Evolutionary conservation across 1,140 invertebrate genomes (phyloP), one percentile per base, ranked within the genome.

Genomic region (Trichomalopsis sarcophagae): DNA sequence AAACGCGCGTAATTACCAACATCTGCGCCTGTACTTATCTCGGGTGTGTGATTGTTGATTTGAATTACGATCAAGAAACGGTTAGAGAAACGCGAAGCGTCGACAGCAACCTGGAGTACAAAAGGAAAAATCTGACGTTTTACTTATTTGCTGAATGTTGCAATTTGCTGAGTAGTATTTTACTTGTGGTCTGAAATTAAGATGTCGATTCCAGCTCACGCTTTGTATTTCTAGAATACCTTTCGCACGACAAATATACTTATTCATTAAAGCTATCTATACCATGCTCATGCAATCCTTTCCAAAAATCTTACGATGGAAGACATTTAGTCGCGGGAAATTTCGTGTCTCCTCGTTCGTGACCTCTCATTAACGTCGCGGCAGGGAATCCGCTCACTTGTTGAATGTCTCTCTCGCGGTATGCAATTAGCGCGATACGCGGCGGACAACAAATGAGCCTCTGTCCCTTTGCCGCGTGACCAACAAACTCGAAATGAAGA

Each of bases 21-120:
- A 71, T 71, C 68, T 71, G 68, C 17, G 27, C 68, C 68, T 71
- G 7, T 21, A 62, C 55, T 71, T 30, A 71, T 71, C 68, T 30
- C 21, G 30, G 10, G 23, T 11, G 30, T n/a, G 21, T n/a, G 68
- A 71, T 71, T 27, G 23, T 30, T 71, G 68, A 11, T 71, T 27
- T 71, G 68, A 33, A 71, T 33, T 71, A 71, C 30, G 68, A 71
- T 27, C 30, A 30, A 71, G 27, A 71, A 44, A 71, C 27, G 30
- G 68, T 71, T 27, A 71, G 11, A 11, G 30, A 11, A 30, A 33
- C 21, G 68, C 21, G 68, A 30, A 71, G 27, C 23, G 23, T 30
- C 9, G 27, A 71, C 68, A 33, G 10, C 30, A 71, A 33, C 27
- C 14, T 10, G 27, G 11, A 13, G 4, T 33, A 71, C 13, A 71